Evolutionary conservation across 2,113 vertebrate genomes (phyloP), one percentile per base, ranked within the genome.

Genomic region (Sarotherodon lohbergeri): DNA sequence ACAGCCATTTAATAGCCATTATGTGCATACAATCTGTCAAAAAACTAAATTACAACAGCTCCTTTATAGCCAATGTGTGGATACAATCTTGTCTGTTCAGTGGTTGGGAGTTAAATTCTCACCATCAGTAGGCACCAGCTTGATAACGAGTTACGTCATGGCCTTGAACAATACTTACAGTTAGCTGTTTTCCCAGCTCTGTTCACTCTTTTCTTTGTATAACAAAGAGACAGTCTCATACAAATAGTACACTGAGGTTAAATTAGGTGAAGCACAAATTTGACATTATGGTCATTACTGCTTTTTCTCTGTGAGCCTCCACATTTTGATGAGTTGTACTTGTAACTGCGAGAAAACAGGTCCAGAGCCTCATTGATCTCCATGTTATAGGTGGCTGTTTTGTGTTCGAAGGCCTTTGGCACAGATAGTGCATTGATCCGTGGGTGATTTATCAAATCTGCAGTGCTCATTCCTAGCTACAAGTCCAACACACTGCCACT

Each of bases 331-430:
- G 29, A 82, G 54, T 73, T 52, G 22, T 56, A 83, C 27, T 80
- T 63, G 63, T 36, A 90, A 85, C 66, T 80, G 54, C 12, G 46
- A 85, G 95, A 95, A 97, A 95, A 94, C 91, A 91, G 97, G 97
- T 97, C 96, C 97, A 96, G 92, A 94, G 94, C 88, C 94, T 93
- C 96, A 97, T 98, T 96, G 97, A 97, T 97, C 96, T 96, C 86
- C 93, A 92, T 94, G 92, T 94, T 94, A 87, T 85, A 88, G 93
- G 96, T 96, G 96, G 90, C 88, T 94, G 86, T 95, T 95, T 97
- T 97, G 96, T 96, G 96, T 97, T 96, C 95, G 97, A 96, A 96
- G 91, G 94, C 94, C 95, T 96, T 94, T 95, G 94, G 93, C 91
- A 90, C 93, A 95, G 89, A 93, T 93, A 89, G 95, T 90, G 92